Evolutionary conservation across 2,888 invertebrate genomes (phyloP), one percentile per base, ranked within the genome.

Genomic region (Merodon equestris): DNA sequence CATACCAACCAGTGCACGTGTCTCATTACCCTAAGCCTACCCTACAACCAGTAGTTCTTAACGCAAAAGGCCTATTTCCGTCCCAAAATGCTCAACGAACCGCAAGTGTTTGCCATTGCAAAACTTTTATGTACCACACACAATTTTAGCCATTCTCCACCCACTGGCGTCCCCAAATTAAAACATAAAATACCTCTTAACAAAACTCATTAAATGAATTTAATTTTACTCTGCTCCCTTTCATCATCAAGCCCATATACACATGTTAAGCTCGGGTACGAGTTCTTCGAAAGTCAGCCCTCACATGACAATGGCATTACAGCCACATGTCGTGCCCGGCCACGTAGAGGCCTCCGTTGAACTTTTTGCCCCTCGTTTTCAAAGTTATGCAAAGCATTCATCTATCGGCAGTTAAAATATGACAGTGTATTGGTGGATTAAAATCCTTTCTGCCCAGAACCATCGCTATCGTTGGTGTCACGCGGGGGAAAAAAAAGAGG

Each of bases 131-230:
- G 27, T 4, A 27, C 2, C 2, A 27, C 27, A 27, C 7, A 27
- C 27, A 27, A 27, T 27, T 27, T 27, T 27, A 27, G 27, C 2
- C 27, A 27, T 27, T 27, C 7, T 27, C 27, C 27, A 27, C 3
- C 27, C 27, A 2, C 7, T 27, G 27, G 7, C 27, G 27, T 27
- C 27, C 27, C 27, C 7, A 27, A 27, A 27, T 27, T 27, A 27
- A 7, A 7, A 27, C 27, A 27, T 27, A 27, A 27, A 27, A 27
- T n/a, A 27, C 27, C 27, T 7, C 27, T 27, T 27, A 27, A 27
- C 27, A 27, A 42, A 56, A 67, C 57, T 68, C 60, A 74, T 68
- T 74, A 68, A 57, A 57, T 68, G 61, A 61, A 74, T 74, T 68
- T 51, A 74, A 68, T 68, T 61, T 58, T 58, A 58, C 58, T 38